Evolutionary conservation across 2,113 vertebrate species (phyloP).

Genomic region (Rhabdornis inornatus): DNA sequence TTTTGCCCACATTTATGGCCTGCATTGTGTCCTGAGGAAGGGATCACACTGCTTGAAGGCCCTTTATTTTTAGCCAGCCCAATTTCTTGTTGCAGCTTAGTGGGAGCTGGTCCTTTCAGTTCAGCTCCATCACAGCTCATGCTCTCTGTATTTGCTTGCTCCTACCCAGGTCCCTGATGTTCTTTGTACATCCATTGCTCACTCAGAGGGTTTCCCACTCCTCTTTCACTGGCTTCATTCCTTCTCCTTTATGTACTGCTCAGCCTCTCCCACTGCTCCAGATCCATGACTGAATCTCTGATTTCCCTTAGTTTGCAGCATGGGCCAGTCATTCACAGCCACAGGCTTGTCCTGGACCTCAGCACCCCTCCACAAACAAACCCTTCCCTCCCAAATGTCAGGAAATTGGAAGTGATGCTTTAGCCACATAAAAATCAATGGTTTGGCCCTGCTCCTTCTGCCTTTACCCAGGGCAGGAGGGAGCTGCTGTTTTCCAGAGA

Average conservation of each 20-base stretch:
- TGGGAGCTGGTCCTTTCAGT: background rate
- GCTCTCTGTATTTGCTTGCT: background rate
- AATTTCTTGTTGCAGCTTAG: background rate
- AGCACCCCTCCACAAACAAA: background rate
- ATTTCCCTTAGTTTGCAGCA: background rate
- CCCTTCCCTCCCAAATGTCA: background rate
- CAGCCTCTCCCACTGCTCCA: background rate
- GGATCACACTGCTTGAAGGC: background rate
- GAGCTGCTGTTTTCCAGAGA: background rate
- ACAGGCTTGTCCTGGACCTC: background rate
- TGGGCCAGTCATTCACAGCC: background rate
- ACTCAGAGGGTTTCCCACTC: background rate
- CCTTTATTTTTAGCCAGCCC: conserved; percentile 57
- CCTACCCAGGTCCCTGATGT: background rate
- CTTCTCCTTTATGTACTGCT: background rate
- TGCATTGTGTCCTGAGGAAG: background rate
- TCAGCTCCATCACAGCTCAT: background rate
- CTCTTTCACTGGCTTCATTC: background rate
- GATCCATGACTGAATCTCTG: background rate
- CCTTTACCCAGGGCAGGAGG: background rate
- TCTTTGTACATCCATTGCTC: background rate
- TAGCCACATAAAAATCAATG: background rate
- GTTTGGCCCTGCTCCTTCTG: background rate
- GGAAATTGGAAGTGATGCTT: background rate
- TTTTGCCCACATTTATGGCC: background rate